phyloP scores from a whole-genome alignment of 2,888 invertebrate genomes.

The Micoletzkya japonica region DNA sequence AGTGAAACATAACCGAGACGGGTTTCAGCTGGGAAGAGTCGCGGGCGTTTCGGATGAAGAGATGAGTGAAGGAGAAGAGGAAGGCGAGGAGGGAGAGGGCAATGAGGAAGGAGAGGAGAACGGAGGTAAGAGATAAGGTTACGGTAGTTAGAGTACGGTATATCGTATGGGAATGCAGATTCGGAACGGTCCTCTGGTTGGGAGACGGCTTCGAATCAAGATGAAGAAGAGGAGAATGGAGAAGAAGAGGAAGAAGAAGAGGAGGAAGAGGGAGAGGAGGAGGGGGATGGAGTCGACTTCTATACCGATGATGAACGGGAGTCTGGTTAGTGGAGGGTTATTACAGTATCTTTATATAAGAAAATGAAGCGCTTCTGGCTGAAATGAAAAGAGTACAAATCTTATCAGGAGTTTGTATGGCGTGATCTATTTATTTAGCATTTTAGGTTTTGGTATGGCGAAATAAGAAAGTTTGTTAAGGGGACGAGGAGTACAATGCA shows the following conservation, averaged over 20 bases:
- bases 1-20: not conserved
- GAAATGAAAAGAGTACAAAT: not conserved
- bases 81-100: constrained; percentile 8
- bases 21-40: constrained; percentile 2
- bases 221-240: constrained; percentile 4
- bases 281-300: constrained; percentile 29
- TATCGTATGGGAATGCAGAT: not conserved
- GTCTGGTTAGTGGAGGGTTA: constrained; percentile 7
- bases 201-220: constrained; percentile 18
- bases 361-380: not conserved
- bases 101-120: constrained; percentile 14
- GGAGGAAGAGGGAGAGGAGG: constrained; percentile 30
- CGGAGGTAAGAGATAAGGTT: not conserved
- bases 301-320: constrained; percentile 11
- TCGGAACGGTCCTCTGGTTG: constrained; percentile 10
- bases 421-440: not conserved
- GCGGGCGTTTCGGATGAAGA: constrained; percentile 2
- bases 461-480: constrained; percentile 14
- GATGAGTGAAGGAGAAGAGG: not conserved
- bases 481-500: constrained; percentile 16
- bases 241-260: constrained; percentile 33
- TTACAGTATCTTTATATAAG: not conserved
- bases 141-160: not conserved
- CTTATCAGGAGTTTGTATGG: too few species aligned
- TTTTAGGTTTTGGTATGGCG: not conserved